Evolutionary conservation across 2,888 invertebrate species (phyloP).

Genomic region (Agapostemon virescens): DNA sequence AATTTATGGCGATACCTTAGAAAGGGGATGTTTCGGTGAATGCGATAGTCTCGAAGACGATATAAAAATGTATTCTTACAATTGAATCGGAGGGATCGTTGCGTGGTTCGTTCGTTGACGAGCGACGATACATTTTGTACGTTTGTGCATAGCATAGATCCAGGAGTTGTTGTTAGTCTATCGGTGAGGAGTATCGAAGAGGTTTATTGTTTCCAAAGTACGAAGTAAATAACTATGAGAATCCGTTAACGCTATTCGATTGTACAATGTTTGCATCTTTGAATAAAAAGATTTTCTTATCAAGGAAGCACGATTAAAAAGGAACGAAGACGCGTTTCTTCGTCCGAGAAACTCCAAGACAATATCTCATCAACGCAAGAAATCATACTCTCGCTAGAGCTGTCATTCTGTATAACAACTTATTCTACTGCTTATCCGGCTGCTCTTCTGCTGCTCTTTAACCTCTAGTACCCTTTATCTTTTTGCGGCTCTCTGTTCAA

Average conservation of each 20-base stretch:
- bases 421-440: slow-evolving; percentile 39
- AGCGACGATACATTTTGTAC: background rate
- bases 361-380: background rate
- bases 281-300: slow-evolving; percentile 40
- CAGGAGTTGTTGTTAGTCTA: background rate
- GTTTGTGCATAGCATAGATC: background rate
- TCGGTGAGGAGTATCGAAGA: background rate
- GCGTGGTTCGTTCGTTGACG: too few species aligned
- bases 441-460: slow-evolving; percentile 17
- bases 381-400: slow-evolving; percentile 1
- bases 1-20: background rate
- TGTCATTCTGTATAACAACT: slow-evolving; percentile 22
- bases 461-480: background rate
- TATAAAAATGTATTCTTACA: too few species aligned
- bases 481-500: too few species aligned
- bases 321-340: background rate
- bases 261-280: slow-evolving; percentile 35
- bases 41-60: background rate
- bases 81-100: too few species aligned
- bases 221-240: background rate
- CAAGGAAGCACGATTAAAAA: background rate
- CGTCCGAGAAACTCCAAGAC: background rate
- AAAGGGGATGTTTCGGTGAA: background rate
- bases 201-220: background rate
- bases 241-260: background rate